Evolutionary conservation across 2,888 invertebrate genomes (phyloP), one percentile per base, ranked within the genome.

Genomic region (Phaedon cochleariae): DNA sequence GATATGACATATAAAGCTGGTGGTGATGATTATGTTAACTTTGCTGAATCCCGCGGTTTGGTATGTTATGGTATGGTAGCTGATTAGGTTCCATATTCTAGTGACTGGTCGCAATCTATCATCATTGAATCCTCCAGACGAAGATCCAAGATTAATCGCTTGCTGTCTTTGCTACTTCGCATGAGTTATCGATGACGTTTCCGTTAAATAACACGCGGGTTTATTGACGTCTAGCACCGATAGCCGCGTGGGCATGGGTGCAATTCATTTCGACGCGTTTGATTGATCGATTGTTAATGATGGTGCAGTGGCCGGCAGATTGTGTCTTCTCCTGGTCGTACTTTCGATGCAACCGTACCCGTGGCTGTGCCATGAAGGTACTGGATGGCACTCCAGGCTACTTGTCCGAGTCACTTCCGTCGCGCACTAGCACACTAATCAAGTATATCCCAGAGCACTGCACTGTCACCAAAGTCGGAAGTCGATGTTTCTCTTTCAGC

Each of bases 351-450:
- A 85, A 89, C n/a, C 91, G 87, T 91, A 92, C 93, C 92, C 92
- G 90, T 90, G 92, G 92, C 90, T 92, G 92, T 89, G 93, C 92
- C 93, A 93, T 93, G 90, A n/a, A n/a, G n/a, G n/a, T 89, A 90
- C 88, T 74, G 76, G 76, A 89, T 90, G 78, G 89, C 89, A 84
- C 86, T 85, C 84, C 85, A 85, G 84, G 72, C 69, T 61, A 71
- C n/a, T n/a, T 72, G 70, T 71, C 69, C 74, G 72, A 71, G 73
- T 73, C 76, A 76, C 77, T 65, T n/a, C n/a, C n/a, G 65, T 61
- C 70, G 71, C 70, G 67, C 71, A 71, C 71, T 66, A 41, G 22
- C 58, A 65, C 60, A 62, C 60, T 57, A 65, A 64, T 64, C 67
- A 69, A 64, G 65, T 65, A 67, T 66, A 68, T 67, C 65, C 64